Evolutionary conservation across 2,888 invertebrate species (phyloP), one percentile per base, ranked within the genome.

Genomic region (Sarcophaga caerulescens): DNA sequence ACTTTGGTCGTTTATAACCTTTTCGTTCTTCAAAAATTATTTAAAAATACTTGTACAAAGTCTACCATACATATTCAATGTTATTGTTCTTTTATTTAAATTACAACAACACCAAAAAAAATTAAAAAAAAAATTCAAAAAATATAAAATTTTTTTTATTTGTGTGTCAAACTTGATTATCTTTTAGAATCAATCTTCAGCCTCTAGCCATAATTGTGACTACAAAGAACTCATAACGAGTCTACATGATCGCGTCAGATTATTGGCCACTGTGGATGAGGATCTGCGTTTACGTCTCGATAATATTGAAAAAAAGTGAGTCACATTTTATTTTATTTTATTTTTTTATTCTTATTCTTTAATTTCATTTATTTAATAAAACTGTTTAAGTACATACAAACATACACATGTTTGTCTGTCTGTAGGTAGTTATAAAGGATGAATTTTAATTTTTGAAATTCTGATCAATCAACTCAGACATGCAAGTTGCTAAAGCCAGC

Each of bases 221-320:
- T 88, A 89, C 57, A 90, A 89, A 88, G 90, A 91, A 21, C 86
- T 93, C 81, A 87, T 93, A 86, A 90, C 89, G 52, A 91, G 91
- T 81, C 85, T 93, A 12, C 90, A 92, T 63, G 93, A 93, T 88
- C 92, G 93, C 17, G 88, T 93, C 17, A 89, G 91, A 57, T 89
- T 92, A 68, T 88, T 93, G 86, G 91, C 91, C 81, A 90, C 92
- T 73, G 89, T 93, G 87, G 92, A 93, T 79, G 92, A 93, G 85
- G 92, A 92, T 86, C 91, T 93, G 81, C 90, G 93, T 25, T 88
- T 89, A 75, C 92, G 92, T 21, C 89, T 93, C 84, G 93, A 93
- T 84, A 89, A 87, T 60, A 90, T 93, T 85, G 92, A 93, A 81
- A 91, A 93, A 80, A 93, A 92, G 93, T 93, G 86, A 92, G 93